phyloP scores from a whole-genome alignment of 2,797 vertebrate genomes.

The Babyrousa celebensis region DNA sequence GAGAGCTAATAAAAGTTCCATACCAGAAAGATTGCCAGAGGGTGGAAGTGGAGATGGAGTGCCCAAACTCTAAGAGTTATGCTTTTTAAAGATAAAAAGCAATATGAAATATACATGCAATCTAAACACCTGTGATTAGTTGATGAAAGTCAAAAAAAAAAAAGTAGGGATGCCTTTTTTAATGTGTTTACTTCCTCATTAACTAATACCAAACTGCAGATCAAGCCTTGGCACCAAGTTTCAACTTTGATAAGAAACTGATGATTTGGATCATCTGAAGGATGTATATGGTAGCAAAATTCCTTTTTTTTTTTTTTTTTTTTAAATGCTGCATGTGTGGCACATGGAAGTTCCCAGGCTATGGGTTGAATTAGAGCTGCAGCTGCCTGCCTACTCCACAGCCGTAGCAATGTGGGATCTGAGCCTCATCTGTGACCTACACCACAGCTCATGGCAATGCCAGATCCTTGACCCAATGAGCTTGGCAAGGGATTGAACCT shows the following conservation, averaged over 20 bases:
- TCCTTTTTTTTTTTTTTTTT: neutral
- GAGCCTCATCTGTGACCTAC: too few relatives aligned
- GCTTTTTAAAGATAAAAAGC: conserved; percentile 63
- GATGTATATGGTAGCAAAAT: neutral
- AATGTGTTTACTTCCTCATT: neutral
- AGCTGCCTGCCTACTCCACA: too few relatives aligned
- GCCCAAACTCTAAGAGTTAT: neutral
- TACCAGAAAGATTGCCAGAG: conserved; percentile 2
- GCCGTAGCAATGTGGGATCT: too few relatives aligned
- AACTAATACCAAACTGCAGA: neutral
- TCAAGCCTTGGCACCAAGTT: neutral
- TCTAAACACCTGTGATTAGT: neutral
- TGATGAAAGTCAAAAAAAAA: conserved; percentile 9
- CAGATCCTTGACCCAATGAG: too few relatives aligned
- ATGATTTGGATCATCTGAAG: conserved; percentile 13
- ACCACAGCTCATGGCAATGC: too few relatives aligned
- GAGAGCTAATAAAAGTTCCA: neutral
- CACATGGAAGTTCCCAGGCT: too few relatives aligned
- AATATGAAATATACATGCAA: neutral
- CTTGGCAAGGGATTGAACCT: too few relatives aligned
- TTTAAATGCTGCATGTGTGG: too few relatives aligned
- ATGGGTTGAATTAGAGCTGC: too few relatives aligned
- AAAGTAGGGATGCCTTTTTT: neutral
- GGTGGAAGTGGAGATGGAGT: neutral
- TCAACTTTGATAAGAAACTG: conserved; percentile 16